Conservation (phyloP, 1,140 invertebrate genomes). For the Triops cancriformis region DNA sequence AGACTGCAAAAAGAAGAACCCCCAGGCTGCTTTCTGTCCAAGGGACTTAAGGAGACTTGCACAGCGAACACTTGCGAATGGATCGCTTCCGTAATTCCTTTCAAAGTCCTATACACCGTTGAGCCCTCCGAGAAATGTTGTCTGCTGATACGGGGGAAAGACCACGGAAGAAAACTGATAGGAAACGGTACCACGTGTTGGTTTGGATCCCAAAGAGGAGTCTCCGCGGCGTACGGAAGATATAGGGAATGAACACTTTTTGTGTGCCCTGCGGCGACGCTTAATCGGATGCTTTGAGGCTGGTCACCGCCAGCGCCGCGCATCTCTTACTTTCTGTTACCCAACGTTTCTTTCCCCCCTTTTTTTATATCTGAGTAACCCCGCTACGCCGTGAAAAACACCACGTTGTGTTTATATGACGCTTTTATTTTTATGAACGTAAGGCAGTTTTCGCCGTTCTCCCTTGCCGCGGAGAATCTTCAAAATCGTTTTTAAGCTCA, state of each 20-base stretch:
- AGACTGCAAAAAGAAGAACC: too few relatives aligned
- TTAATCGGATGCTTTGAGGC: background rate
- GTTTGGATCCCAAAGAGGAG: background rate
- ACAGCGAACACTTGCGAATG: too few relatives aligned
- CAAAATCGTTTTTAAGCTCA: too few relatives aligned
- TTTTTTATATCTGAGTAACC: background rate
- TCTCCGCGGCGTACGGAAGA: background rate
- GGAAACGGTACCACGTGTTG: background rate
- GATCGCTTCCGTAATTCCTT: too few relatives aligned
- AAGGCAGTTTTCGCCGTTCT: too few relatives aligned
- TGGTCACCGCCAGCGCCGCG: background rate
- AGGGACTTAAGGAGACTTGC: too few relatives aligned
- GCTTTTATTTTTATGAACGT: too few relatives aligned
- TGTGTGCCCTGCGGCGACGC: slow-evolving; percentile 2
- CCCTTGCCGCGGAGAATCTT: too few relatives aligned
- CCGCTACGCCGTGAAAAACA: too few relatives aligned
- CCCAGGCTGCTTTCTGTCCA: too few relatives aligned
- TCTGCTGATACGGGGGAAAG: background rate
- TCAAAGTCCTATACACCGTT: background rate
- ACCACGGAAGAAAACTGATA: background rate
- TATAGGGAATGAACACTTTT: background rate
- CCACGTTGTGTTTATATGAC: too few relatives aligned
- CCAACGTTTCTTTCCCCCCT: background rate
- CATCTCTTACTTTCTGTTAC: background rate
- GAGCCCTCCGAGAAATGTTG: background rate